These are phyloP conservation scores for Strigamia crassipes DNA, from an alignment of 2,888 invertebrate genomes.

Conservation along the genomic window DNA sequence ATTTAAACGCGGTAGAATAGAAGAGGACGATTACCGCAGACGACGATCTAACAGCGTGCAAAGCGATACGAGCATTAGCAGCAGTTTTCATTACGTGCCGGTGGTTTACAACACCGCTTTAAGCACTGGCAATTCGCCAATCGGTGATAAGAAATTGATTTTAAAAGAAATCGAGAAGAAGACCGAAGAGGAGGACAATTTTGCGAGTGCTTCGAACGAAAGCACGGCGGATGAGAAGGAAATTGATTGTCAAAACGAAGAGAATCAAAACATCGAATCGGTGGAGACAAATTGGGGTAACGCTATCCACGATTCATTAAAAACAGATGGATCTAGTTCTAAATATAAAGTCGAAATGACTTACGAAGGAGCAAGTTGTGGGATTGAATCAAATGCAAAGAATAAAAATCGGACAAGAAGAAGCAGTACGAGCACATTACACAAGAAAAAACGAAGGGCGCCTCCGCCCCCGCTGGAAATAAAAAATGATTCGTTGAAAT, in stretches of 20 bases:
- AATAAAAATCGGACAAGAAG: neutral
- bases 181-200: neutral
- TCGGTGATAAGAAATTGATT: slow-evolving; percentile 8
- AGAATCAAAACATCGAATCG: neutral
- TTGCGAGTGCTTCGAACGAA: neutral
- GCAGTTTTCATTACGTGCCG: slow-evolving; percentile 51
- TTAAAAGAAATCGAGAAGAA: neutral
- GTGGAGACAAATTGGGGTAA: neutral
- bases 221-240: neutral
- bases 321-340: neutral
- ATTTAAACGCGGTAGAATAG: slow-evolving; percentile 3
- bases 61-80: slow-evolving; percentile 50
- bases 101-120: slow-evolving; percentile 8
- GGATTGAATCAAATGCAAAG: neutral
- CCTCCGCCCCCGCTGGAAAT: slow-evolving; percentile 54
- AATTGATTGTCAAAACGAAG: neutral
- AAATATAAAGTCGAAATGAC: neutral
- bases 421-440: neutral
- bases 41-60: slow-evolving; percentile 45
- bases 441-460: slow-evolving; percentile 53
- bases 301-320: neutral
- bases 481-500: neutral
- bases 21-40: slow-evolving; percentile 2
- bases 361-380: neutral
- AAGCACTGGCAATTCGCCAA: neutral